Base-by-base conservation (phyloP, 2,888 invertebrate genomes). In the Meloe dianella region DNA sequence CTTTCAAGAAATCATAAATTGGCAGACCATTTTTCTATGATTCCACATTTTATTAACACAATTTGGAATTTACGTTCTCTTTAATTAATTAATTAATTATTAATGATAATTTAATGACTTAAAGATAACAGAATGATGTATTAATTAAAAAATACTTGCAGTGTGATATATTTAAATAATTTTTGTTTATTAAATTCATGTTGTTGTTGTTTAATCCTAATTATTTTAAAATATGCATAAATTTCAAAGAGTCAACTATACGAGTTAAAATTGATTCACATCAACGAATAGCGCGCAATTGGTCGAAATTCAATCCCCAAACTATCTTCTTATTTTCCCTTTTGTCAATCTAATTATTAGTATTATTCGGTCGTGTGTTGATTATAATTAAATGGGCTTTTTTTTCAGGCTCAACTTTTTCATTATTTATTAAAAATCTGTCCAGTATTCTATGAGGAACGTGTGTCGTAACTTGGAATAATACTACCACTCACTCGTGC, bases 131-230 rank as follows among this genome's bases (percentile, higher is more conserved):
- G 47, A 27, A 27, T 4, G 22, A 58, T 58, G 67, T 57, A 62
- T 60, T 47, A 70, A 71, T 70, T 71, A 75, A 75, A 75, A 74
- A 74, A 72, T 74, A 75, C 72, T 67, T 61, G 67, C 70, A 64
- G 63, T 60, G 30, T 57, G 62, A 61, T 73, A 75, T 71, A 71
- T 75, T 75, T 71, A 73, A 74, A 74, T 70, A 72, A 74, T 68
- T 64, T 54, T 60, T 60, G 47, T 66, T 68, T 20, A 8, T 47
- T 47, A 9, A 47, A 17, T 17, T 41, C 41, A 41, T n/a, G n/a
- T 41, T 17, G 6, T 14, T 38, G n/a, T 38, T 17, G 17, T 8
- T 51, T 51, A 51, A 51, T 51, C 20, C 51, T 51, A 51, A 68
- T 59, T 41, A 66, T 69, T 72, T 68, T 60, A 67, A 57, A 66